Conservation (phyloP, 2,113 vertebrate species). For the Psophia crepitans region DNA sequence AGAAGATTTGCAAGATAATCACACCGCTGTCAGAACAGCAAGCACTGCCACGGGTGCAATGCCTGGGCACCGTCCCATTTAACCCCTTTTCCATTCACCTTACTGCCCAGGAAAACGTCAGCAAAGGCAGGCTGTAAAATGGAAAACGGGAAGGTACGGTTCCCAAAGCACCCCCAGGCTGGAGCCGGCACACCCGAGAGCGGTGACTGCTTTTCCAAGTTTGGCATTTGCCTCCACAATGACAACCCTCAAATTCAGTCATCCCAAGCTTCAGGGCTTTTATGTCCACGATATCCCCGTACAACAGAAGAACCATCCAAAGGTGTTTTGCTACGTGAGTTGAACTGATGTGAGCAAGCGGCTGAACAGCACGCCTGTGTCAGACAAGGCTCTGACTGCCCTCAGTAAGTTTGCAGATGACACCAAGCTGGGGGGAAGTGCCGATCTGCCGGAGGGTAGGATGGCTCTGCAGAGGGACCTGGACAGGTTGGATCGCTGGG, state of each 20-base stretch:
- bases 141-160: fast-evolving
- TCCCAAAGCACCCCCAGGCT: not conserved
- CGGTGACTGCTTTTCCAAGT: not conserved
- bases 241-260: not conserved
- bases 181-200: not conserved
- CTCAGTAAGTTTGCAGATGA: no score
- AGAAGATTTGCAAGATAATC: not conserved
- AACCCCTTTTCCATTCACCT: not conserved
- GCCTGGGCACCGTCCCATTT: not conserved
- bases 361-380: fast-evolving
- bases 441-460: no score
- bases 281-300: not conserved
- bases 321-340: not conserved
- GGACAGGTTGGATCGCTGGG: no score
- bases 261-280: not conserved
- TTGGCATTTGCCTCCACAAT: not conserved
- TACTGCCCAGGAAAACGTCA: not conserved
- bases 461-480: no score
- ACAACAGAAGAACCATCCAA: not conserved
- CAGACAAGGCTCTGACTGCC: not conserved
- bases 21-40: not conserved
- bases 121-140: not conserved
- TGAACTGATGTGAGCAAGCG: fast-evolving
- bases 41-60: fast-evolving
- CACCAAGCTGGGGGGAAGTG: no score